Conservation (phyloP, 2,113 vertebrate genomes). For the Piprites chloris region DNA sequence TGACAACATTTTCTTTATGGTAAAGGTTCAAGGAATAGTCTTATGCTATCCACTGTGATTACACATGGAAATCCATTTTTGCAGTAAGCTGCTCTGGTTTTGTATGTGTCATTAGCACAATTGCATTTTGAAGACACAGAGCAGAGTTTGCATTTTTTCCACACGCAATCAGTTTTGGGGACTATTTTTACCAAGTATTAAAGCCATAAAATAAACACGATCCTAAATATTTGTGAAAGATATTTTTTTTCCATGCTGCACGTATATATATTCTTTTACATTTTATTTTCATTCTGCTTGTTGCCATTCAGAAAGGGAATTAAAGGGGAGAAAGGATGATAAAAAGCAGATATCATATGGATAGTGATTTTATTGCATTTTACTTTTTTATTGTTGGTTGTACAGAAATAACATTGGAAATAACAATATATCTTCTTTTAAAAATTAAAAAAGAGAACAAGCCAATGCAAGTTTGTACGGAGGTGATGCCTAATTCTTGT, state of each 20-base stretch:
- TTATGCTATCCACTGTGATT: neutral
- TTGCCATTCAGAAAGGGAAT: conserved; percentile 9
- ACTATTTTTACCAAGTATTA: conserved; percentile 37
- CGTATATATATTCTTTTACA: neutral
- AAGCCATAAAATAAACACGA: conserved; percentile 31
- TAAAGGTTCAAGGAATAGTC: neutral
- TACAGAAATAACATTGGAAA: neutral
- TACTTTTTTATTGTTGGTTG: neutral
- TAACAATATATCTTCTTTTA: neutral
- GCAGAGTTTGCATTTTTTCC: conserved; percentile 34
- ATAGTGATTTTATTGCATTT: neutral
- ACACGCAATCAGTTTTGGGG: conserved; percentile 5
- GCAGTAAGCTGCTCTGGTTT: neutral
- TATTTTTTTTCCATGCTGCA: neutral
- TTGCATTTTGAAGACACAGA: neutral
- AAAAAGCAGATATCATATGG: neutral
- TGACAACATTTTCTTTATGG: neutral
- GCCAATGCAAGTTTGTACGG: fast-evolving
- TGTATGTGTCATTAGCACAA: neutral
- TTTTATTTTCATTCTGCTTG: neutral
- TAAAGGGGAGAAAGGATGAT: neutral
- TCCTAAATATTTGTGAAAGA: conserved; percentile 20
- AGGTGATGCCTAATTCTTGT: neutral
- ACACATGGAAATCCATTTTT: neutral
- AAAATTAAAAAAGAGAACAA: neutral